phyloP scores from a whole-genome alignment of 1,140 invertebrate species.

The Papilio machaon region DNA sequence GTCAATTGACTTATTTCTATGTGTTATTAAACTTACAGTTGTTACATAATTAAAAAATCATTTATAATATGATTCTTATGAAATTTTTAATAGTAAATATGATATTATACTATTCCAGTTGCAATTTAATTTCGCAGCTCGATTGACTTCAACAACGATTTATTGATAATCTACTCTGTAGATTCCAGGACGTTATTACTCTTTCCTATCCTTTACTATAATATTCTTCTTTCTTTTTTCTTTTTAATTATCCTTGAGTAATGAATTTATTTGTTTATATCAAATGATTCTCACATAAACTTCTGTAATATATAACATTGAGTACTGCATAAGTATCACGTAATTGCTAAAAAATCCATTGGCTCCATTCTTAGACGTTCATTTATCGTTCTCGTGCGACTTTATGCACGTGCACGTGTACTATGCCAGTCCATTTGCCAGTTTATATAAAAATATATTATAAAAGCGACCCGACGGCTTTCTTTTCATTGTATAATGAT shows the following conservation, averaged over 20 bases:
- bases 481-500: neutral
- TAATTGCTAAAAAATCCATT: neutral
- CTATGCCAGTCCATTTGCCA: neutral
- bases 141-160: no score
- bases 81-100: neutral
- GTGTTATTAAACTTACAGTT: neutral
- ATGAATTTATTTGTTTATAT: neutral
- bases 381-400: slow-evolving; percentile 10
- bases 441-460: neutral
- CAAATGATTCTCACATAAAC: neutral
- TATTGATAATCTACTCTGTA: no score
- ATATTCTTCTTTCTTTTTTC: neutral
- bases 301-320: neutral
- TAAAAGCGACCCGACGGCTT: neutral
- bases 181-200: neutral
- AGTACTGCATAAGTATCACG: neutral
- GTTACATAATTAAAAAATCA: neutral
- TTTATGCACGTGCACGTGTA: slow-evolving; percentile 4
- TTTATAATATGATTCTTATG: neutral
- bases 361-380: slow-evolving; percentile 1
- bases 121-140: no score
- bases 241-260: no score
- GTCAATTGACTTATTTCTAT: neutral
- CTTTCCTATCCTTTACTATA: neutral
- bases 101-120: no score